Base-by-base conservation (phyloP, 2,113 vertebrate genomes). In the Vanacampus margaritifer region DNA sequence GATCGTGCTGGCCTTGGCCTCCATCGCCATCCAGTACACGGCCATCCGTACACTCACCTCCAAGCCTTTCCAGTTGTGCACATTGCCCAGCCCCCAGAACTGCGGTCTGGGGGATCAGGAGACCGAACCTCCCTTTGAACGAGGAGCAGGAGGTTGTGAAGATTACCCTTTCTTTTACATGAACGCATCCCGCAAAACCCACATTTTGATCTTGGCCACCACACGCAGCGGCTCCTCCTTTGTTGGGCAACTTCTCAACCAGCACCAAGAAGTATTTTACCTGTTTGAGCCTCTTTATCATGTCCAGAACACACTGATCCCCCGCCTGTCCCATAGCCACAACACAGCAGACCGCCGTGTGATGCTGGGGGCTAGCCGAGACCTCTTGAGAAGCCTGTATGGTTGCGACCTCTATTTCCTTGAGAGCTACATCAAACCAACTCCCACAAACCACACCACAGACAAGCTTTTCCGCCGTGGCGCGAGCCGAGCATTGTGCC, bases 281-380 rank as follows among this genome's bases (percentile, higher is more conserved):
- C 91, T 99, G 88, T 99, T 98, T 2, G 97, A 99, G 89, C 97
- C 97, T 13, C 96, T 99, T 35, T 98, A 97, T 84, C 97, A 98
- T 0, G 96, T 98, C 37, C 95, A 98, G 89, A 94, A 93, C 63
- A 93, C 94, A 0, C 89, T 98, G 73, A 94, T 97, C 58, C 95
- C 96, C 11, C 94, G 94, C 62, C 89, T 97, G 79, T 93, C 94
- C 1, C 94, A 95, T 86, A 94, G 92, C 87, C 93, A 93, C 80
- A 93, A 92, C 37, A 88, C 94, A 0, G 88, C 90, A 0, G 95
- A 98, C 79, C 88, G 96, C 24, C 90, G 95, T 6, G 93, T 95
- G 76, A 96, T 98, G 94, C 89, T 96, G 71, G 96, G 96, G 0
- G 95, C 96, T 85, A 95, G 95, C 84, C 90, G 96, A 0, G 96